These are phyloP conservation scores for Drosophila novamexicana DNA, from an alignment of 1,140 invertebrate species.

Conservation along the genomic window DNA sequence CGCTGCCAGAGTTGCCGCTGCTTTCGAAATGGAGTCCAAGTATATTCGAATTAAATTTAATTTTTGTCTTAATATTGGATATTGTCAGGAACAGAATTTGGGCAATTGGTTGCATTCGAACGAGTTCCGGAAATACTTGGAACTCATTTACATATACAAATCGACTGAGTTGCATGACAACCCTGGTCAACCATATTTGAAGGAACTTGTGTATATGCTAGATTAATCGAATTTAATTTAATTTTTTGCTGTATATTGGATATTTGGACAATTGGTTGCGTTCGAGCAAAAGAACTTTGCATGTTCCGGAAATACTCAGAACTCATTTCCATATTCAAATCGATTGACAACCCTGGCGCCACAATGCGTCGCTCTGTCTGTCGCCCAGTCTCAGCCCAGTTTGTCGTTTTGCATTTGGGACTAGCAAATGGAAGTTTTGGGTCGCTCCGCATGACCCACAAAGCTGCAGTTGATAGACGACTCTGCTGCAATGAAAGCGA, in stretches of 20 bases:
- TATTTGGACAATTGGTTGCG: too few species aligned
- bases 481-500: conserved; percentile 61
- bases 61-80: not conserved
- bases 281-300: too few species aligned
- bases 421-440: conserved; percentile 43
- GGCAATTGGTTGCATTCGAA: too few species aligned
- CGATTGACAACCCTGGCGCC: conserved; percentile 17
- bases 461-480: conserved; percentile 59
- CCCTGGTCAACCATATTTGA: too few species aligned
- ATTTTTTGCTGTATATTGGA: too few species aligned
- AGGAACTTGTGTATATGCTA: too few species aligned
- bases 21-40: not conserved
- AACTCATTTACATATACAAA: not conserved
- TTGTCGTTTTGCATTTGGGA: conserved; percentile 42
- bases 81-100: too few species aligned
- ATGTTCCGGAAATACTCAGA: not conserved
- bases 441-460: conserved; percentile 37
- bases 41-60: not conserved
- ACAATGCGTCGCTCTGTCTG: not conserved
- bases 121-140: too few species aligned
- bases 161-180: not conserved
- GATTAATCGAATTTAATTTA: too few species aligned
- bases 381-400: conserved; percentile 6
- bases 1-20: too few species aligned
- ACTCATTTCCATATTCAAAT: conserved; percentile 1